Evolutionary conservation across 2,888 invertebrate species (phyloP).

Genomic region (Parasteatoda lunata): DNA sequence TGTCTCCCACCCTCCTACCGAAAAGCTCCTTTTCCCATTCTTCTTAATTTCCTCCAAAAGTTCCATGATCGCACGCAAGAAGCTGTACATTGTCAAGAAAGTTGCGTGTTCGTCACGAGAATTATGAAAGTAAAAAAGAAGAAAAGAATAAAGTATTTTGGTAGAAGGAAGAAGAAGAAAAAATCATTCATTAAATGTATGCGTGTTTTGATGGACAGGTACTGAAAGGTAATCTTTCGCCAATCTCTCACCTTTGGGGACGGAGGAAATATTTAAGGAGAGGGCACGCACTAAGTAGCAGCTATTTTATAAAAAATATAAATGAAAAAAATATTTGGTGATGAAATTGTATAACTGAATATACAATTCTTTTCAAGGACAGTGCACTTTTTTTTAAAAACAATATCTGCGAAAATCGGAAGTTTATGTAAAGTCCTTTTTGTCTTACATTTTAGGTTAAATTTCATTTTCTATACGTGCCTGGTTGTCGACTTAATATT

Average conservation of each 20-base stretch:
- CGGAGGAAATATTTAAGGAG: constrained; percentile 36
- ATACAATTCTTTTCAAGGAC: no score
- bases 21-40: neutral
- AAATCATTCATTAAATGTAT: neutral
- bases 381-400: no score
- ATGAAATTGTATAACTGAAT: no score
- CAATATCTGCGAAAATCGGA: no score
- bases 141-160: neutral
- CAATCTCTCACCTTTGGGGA: constrained; percentile 11
- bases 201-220: constrained; percentile 35
- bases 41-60: constrained; percentile 1
- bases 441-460: no score
- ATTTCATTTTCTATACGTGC: no score
- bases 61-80: neutral
- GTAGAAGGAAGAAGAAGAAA: neutral
- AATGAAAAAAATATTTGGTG: no score
- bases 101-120: neutral
- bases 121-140: no score
- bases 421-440: no score
- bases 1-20: neutral
- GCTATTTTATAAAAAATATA: no score
- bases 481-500: no score
- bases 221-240: constrained; percentile 33
- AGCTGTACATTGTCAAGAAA: neutral
- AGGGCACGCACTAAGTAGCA: no score